phyloP scores from a whole-genome alignment of 2,113 vertebrate species.

The Thamnophis sirtalis region DNA sequence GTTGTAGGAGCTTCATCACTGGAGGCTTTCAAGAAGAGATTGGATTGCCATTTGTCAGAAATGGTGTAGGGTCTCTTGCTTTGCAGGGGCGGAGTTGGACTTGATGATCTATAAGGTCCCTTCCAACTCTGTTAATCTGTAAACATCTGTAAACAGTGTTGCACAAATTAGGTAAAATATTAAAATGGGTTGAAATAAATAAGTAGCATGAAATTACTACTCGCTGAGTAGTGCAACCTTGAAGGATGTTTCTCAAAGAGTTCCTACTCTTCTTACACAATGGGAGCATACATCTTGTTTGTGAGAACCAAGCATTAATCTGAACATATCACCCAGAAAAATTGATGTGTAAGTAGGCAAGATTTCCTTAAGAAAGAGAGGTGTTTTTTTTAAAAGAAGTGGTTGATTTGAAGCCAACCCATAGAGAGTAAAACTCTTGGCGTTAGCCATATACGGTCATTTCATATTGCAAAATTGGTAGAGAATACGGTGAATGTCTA shows the following conservation, averaged over 20 bases:
- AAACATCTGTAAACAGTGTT: no score
- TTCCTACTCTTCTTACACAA: no score
- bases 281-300: no score
- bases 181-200: neutral
- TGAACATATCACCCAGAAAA: neutral
- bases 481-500: neutral
- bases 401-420: neutral
- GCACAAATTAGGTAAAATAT: conserved; percentile 20
- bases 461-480: neutral
- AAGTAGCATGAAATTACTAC: neutral
- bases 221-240: neutral
- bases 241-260: neutral
- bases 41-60: no score
- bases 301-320: no score
- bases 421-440: neutral
- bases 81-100: no score
- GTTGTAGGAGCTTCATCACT: no score
- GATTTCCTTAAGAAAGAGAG: neutral
- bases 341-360: neutral
- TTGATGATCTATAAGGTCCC: no score
- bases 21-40: no score
- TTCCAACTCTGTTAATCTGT: no score
- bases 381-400: neutral
- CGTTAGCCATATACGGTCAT: neutral
- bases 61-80: no score